Evolutionary conservation across 2,797 vertebrate genomes (phyloP).

Genomic region (Alexandromys oeconomus): DNA sequence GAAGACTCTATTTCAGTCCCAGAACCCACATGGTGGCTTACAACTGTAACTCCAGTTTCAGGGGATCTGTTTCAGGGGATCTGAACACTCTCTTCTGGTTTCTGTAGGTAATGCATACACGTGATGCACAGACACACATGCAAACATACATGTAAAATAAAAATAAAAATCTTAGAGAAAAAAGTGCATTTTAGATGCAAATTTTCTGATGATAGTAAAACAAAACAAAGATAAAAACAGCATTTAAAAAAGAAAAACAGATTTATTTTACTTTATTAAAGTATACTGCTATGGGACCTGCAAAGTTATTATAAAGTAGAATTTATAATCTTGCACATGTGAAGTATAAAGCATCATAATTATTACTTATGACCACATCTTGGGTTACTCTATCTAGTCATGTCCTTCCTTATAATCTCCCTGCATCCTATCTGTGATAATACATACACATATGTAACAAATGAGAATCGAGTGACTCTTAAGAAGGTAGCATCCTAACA

Average conservation of each 20-base stretch:
- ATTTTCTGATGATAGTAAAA: constrained; percentile 51
- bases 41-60: neutral
- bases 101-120: neutral
- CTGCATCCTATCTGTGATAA: constrained; percentile 1
- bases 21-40: neutral
- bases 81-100: neutral
- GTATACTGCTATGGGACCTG: neutral
- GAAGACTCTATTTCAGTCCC: neutral
- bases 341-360: constrained; percentile 5
- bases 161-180: neutral
- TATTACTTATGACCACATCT: neutral
- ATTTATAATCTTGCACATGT: constrained; percentile 19
- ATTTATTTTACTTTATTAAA: constrained; percentile 56
- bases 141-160: neutral
- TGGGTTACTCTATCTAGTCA: constrained; percentile 13
- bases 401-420: neutral
- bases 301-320: constrained; percentile 36
- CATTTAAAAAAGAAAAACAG: constrained; percentile 59
- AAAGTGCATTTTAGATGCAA: constrained; percentile 26
- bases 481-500: neutral
- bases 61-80: neutral
- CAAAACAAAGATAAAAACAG: neutral
- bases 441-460: neutral
- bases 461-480: neutral
- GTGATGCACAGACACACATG: neutral